Base-by-base conservation (phyloP, 2,113 vertebrate genomes). In the Coptodon rendalli region DNA sequence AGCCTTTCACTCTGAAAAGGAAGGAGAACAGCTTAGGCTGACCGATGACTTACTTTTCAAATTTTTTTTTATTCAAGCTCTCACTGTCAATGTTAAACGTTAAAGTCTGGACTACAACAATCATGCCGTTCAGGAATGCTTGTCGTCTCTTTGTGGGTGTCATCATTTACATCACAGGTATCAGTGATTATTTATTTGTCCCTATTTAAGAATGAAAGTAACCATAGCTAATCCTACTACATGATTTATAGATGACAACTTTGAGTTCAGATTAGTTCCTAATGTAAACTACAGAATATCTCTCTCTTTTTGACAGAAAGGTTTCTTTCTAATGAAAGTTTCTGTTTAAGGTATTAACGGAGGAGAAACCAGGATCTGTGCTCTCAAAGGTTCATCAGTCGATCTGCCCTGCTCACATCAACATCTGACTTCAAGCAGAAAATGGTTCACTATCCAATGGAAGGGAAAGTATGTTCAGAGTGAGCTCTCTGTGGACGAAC, bases 321-420 rank as follows among this genome's bases (percentile, higher is more conserved):
- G 17, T 11, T 79, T 10, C 34, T 31, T 80, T 4, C 1, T 9
- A 27, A 80, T n/a, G 3, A 29, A 56, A 50, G 11, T 24, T 76
- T 76, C 3, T 80, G 19, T 84, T 87, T 0, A 80, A 90, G 89
- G 63, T 38, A 5, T 53, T 81, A 5, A 29, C 5, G 59, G 31
- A 17, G 3, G 53, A 56, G 0, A 13, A 56, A 56, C 6, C 22
- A 56, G 53, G 11, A 56, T 56, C 0, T 56, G 22, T 3, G 22
- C 0, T 56, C 2, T 56, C 11, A 56, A 56, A 56, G 22, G 53
- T 24, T 56, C 22, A 13, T 56, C 53, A 7, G 0, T 24, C 22
- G 11, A 24, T 56, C 53, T 56, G 11, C 11, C 13, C 11, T 56
- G 53, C 22, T 56, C 22, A 56, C 22, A 27, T 27, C 6, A 27